Percentiles rank a stretch among this genome's conserved stretches.
Evolutionary conservation across 2,113 vertebrate genomes (phyloP).

Genomic region (Plectropomus leopardus): DNA sequence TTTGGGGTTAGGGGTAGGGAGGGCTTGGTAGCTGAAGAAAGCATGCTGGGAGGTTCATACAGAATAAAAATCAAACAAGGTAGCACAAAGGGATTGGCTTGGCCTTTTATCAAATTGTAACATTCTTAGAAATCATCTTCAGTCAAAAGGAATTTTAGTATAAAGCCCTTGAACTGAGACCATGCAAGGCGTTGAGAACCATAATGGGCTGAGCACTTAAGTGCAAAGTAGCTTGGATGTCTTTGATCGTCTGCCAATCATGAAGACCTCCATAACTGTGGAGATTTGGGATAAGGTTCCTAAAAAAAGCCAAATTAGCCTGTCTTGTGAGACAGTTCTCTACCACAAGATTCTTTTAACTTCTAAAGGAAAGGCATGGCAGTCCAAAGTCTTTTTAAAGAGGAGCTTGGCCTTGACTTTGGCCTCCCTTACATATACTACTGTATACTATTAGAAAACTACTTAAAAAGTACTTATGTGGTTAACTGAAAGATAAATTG

Average conservation of each 20-base stretch:
- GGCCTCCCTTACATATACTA: neutral
- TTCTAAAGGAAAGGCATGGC: neutral
- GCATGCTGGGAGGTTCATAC: neutral
- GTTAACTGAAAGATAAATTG: neutral
- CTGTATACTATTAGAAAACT: neutral
- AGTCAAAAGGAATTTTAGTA: conserved; percentile 33
- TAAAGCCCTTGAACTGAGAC: conserved; percentile 29
- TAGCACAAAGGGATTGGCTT: neutral
- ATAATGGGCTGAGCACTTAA: neutral
- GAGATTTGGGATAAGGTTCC: conserved; percentile 22
- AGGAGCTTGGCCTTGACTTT: neutral
- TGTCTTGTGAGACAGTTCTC: conserved; percentile 18
- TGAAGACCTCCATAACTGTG: neutral
- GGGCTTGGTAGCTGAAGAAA: neutral
- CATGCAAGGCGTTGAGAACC: neutral
- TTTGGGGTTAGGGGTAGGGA: neutral
- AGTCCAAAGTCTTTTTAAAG: neutral
- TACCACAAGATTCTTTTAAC: neutral
- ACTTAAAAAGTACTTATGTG: neutral
- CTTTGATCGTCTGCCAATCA: conserved; percentile 60
- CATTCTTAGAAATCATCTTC: conserved; percentile 29
- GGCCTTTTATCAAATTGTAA: conserved; percentile 28
- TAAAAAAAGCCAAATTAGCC: conserved; percentile 13
- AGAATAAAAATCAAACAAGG: conserved; percentile 27
- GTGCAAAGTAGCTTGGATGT: conserved; percentile 16